Evolutionary conservation across 2,888 invertebrate species (phyloP), one percentile per base, ranked within the genome.

Genomic region (Trissonchulus latispiculum): DNA sequence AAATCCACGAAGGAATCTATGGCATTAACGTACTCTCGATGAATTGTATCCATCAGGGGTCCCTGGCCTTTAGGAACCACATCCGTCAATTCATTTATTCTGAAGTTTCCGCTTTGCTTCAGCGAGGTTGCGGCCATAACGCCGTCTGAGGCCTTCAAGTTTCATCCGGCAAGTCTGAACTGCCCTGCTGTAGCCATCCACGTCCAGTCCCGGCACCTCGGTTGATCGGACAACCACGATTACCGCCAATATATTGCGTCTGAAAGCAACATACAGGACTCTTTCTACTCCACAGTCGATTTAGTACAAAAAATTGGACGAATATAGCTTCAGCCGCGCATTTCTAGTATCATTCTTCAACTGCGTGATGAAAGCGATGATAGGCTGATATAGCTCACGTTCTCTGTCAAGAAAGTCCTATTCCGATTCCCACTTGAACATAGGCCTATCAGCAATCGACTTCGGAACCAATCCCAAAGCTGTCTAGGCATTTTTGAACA

Each of bases 391-490:
- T n/a, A 68, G 33, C 69, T 31, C 36, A 15, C 36, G n/a, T 68
- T 68, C 69, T 33, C n/a, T 68, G n/a, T 32, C 36, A 8, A 68
- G 36, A 2, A 68, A 8, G n/a, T 68, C 69, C 28, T 36, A 35
- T n/a, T 68, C 69, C 2, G 69, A 35, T 36, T 68, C 69, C 69
- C 69, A 68, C 35, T 68, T 68, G 33, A 31, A 31, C 69, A 68
- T 68, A 2, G 69, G 36, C 3, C 2, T 3, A 36, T 68, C 69
- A 33, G 3, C n/a, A n/a, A 68, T 35, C 33, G 69, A 68, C 35
- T 35, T 3, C 69, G 48, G 48, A n/a, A n/a, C n/a, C 23, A 15
- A 15, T 8, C 23, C 8, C 23, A 8, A 8, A 48, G 48, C 23
- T 15, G 23, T 23, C 23, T 48, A 23, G 8, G 48, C 48, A 8